Conservation (phyloP, 1,140 invertebrate species). For the Diorhabda carinulata region DNA sequence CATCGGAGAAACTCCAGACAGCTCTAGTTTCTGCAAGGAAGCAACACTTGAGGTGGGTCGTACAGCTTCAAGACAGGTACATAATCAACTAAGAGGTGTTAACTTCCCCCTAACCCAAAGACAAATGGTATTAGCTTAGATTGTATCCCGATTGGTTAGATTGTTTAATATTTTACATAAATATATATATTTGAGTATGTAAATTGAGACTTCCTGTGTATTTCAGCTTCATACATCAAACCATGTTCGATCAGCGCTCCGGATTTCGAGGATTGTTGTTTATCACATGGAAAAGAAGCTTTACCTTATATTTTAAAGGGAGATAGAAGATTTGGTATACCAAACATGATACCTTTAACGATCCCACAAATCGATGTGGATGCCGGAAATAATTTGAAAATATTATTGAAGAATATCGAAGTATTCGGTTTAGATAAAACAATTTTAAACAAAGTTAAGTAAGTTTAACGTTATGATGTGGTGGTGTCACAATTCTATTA, state of each 20-base stretch:
- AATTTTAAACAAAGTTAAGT: constrained; percentile 33
- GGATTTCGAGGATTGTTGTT: constrained; percentile 43
- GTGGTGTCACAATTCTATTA: no score
- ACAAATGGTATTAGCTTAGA: no score
- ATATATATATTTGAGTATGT: no score
- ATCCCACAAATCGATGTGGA: constrained; percentile 33
- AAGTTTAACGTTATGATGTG: constrained; percentile 13
- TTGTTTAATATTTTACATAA: no score
- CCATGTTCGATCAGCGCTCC: constrained; percentile 38
- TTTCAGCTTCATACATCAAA: constrained; percentile 43
- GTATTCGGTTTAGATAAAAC: constrained; percentile 32
- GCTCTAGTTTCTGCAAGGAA: no score
- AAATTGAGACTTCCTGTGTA: not conserved
- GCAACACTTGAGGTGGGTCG: no score
- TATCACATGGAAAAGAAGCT: constrained; percentile 35
- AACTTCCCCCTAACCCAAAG: no score
- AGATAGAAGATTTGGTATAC: constrained; percentile 23
- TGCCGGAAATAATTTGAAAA: constrained; percentile 28
- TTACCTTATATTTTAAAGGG: constrained; percentile 31
- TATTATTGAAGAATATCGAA: constrained; percentile 27
- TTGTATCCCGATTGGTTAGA: no score
- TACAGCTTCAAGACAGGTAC: no score
- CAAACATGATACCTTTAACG: constrained; percentile 31
- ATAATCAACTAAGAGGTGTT: no score
- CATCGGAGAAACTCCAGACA: no score